Evolutionary conservation across 1,140 invertebrate species (phyloP).

Genomic region (Drosophila mauritiana): DNA sequence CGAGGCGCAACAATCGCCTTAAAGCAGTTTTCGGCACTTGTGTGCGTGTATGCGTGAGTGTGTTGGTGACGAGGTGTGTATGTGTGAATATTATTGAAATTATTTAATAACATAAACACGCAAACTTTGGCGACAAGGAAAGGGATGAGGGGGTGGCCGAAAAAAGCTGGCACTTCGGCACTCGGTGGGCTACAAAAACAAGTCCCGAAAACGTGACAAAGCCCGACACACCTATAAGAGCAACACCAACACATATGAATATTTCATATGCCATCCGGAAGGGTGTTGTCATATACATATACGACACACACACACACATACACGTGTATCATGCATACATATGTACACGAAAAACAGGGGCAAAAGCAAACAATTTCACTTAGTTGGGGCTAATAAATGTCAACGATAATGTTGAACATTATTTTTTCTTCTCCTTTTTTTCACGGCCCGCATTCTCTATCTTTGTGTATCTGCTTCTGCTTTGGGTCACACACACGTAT

Average conservation of each 20-base stretch:
- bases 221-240: constrained; percentile 54
- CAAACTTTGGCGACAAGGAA: constrained; percentile 60
- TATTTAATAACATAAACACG: constrained; percentile 72
- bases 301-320: constrained; percentile 15
- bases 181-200: constrained; percentile 42
- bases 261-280: constrained; percentile 53
- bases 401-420: constrained; percentile 80
- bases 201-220: constrained; percentile 67
- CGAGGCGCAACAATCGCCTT: constrained; percentile 28
- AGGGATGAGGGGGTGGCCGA: background rate
- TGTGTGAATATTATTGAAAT: constrained; percentile 72
- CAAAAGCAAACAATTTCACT: constrained; percentile 71
- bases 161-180: constrained; percentile 16
- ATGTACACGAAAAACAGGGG: constrained; percentile 28
- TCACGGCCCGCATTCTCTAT: background rate
- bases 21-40: background rate
- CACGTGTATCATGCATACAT: constrained; percentile 6
- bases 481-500: background rate
- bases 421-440: constrained; percentile 45
- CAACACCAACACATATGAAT: constrained; percentile 45
- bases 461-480: background rate
- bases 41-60: constrained; percentile 1
- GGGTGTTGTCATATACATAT: constrained; percentile 29
- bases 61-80: constrained; percentile 22
- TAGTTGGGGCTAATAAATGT: constrained; percentile 77